Conservation (phyloP, 2,888 invertebrate species). For the Lepeophtheirus nordmannii region DNA sequence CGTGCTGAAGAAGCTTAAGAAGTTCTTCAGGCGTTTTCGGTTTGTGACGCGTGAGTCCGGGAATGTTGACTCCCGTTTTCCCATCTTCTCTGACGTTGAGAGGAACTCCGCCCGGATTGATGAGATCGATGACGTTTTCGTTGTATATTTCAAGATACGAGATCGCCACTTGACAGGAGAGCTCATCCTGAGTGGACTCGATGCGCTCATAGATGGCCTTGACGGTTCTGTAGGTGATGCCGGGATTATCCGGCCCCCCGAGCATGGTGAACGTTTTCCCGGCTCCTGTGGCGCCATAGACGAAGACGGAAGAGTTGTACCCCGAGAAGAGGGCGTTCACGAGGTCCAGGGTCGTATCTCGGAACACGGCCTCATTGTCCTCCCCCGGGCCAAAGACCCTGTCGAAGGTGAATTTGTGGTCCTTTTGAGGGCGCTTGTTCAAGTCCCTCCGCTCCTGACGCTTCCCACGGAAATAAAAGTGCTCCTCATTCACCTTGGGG, state of each 20-base stretch:
- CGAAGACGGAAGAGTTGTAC: slow-evolving; percentile 84
- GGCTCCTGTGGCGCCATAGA: slow-evolving; percentile 86
- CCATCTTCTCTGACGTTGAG: slow-evolving; percentile 67
- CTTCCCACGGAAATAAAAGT: slow-evolving; percentile 66
- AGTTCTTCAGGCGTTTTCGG: slow-evolving; percentile 58
- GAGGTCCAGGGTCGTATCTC: slow-evolving; percentile 58
- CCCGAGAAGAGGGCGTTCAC: slow-evolving; percentile 60
- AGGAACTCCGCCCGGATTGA: slow-evolving; percentile 46
- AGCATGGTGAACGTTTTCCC: slow-evolving; percentile 92
- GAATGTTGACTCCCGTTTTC: slow-evolving; percentile 57
- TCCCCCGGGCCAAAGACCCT: slow-evolving; percentile 53
- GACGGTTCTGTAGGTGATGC: slow-evolving; percentile 77
- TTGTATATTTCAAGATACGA: slow-evolving; percentile 72
- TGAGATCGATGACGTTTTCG: slow-evolving; percentile 70
- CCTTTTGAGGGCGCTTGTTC: slow-evolving; percentile 57
- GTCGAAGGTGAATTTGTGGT: slow-evolving; percentile 72
- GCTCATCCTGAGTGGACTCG: slow-evolving; percentile 47
- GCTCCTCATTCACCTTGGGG: slow-evolving; percentile 56
- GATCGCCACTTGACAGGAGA: slow-evolving; percentile 64
- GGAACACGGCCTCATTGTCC: slow-evolving; percentile 60
- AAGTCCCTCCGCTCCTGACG: slow-evolving; percentile 56
- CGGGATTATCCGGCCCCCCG: slow-evolving; percentile 53
- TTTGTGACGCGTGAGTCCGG: slow-evolving; percentile 54
- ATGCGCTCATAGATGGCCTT: slow-evolving; percentile 64
- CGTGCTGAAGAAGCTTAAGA: slow-evolving; percentile 56